Evolutionary conservation across 2,113 vertebrate genomes (phyloP), one percentile per base, ranked within the genome.

Genomic region (Prietella phreatophila): DNA sequence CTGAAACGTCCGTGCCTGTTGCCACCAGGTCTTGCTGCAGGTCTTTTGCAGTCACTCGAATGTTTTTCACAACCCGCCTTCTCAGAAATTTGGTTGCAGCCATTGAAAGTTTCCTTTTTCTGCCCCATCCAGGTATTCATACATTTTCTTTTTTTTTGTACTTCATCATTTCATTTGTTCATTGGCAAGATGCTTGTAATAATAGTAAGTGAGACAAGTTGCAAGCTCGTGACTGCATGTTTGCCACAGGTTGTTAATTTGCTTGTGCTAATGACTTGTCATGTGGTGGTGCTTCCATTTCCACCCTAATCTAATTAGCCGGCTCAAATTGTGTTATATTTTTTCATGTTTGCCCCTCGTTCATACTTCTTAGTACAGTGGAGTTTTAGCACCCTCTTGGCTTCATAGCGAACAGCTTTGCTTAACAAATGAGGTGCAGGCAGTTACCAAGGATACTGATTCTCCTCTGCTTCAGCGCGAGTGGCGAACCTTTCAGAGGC

Each of bases 381-480:
- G 36, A 78, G 87, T 79, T 84, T 88, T 88, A 88, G 71, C 85
- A 75, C 67, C 53, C 42, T 79, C 75, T 65, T 85, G 89, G 91
- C 91, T 91, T 88, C 86, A 91, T 92, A 89, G 92, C 85, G 92
- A 92, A 90, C 89, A 92, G 83, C 91, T 92, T 89, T 27, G 90
- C 92, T 95, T 93, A 92, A 93, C 92, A 93, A 94, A 94, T 93
- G 91, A 94, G 92, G 90, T 90, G 91, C 87, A 87, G 89, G 90
- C 92, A 90, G 95, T 96, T 95, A 93, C 95, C 95, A 95, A 92
- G 95, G 95, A 93, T 93, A 96, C 95, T 89, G 87, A 85, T 86
- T 90, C 83, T 92, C 76, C 83, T 91, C 25, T 53, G 82, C 63
- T 88, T 91, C 53, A 89, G 92, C 91, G 91, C 91, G 92, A 93